Evolutionary conservation across 2,888 invertebrate genomes (phyloP).

Genomic region (Metacarcinus magister): DNA sequence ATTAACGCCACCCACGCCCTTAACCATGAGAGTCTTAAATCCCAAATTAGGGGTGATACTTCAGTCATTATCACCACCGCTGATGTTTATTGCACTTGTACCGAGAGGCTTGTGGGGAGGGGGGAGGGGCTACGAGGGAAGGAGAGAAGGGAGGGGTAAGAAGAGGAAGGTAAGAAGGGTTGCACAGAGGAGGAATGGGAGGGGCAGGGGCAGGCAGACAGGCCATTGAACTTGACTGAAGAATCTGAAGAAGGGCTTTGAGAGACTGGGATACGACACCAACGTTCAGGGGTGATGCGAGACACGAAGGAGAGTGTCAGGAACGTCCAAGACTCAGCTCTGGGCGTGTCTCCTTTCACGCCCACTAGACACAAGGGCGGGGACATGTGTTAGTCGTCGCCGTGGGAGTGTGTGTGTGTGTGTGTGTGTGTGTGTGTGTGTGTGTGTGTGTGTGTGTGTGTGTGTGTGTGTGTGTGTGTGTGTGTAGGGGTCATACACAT

Average conservation of each 20-base stretch:
- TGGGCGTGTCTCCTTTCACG: neutral
- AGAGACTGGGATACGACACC: neutral
- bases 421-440: constrained; percentile 26
- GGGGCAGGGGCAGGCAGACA: neutral
- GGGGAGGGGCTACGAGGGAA: neutral
- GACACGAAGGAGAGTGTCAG: neutral
- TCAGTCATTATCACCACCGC: constrained; percentile 5
- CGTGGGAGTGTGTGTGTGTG: neutral
- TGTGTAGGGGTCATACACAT: neutral
- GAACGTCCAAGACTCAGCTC: neutral
- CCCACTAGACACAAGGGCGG: neutral
- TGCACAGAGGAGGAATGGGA: neutral
- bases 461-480: constrained; percentile 48
- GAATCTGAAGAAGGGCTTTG: neutral
- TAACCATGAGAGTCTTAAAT: constrained; percentile 38
- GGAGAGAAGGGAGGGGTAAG: constrained; percentile 15
- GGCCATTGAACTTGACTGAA: neutral
- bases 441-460: constrained; percentile 31
- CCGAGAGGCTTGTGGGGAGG: neutral
- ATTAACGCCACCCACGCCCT: neutral
- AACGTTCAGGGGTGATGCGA: neutral
- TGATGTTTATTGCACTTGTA: constrained; percentile 3
- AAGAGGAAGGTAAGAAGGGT: neutral
- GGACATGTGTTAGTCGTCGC: neutral
- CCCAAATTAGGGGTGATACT: constrained; percentile 55